Conservation (phyloP, 2,888 invertebrate genomes). For the Tetanocera ferruginea region DNA sequence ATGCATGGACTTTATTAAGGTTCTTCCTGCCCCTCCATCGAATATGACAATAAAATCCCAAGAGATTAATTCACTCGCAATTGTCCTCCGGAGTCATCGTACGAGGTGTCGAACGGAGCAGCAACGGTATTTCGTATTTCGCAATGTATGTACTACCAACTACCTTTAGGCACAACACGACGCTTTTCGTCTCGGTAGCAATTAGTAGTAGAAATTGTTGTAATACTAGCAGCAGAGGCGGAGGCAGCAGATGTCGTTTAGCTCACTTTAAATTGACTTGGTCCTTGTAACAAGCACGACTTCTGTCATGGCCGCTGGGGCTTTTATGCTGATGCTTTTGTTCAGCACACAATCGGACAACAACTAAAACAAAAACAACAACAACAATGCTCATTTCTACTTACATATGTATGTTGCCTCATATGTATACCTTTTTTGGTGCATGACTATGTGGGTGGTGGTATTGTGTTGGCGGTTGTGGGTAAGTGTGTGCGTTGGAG, state of each 20-base stretch:
- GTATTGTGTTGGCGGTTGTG: background rate
- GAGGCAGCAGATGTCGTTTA: background rate
- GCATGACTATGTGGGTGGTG: background rate
- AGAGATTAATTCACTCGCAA: conserved; percentile 29
- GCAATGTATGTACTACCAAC: background rate
- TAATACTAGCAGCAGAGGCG: background rate
- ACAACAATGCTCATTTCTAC: background rate
- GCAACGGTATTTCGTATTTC: background rate
- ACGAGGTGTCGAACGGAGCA: background rate
- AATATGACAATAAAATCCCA: conserved; percentile 21
- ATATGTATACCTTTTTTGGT: background rate
- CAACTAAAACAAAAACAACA: background rate
- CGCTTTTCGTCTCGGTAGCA: background rate
- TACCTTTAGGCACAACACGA: background rate
- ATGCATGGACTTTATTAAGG: background rate
- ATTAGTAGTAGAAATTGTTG: background rate
- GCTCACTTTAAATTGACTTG: conserved; percentile 24
- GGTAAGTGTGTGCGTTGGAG: background rate
- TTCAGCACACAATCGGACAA: background rate
- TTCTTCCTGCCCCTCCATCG: background rate
- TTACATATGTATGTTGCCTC: background rate
- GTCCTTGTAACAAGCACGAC: conserved; percentile 26
- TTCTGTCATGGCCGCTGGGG: conserved; percentile 32
- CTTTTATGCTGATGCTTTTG: conserved; percentile 11
- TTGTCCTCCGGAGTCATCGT: background rate